Conservation (phyloP, 2,113 vertebrate species). For the Phyllostomus hastatus region DNA sequence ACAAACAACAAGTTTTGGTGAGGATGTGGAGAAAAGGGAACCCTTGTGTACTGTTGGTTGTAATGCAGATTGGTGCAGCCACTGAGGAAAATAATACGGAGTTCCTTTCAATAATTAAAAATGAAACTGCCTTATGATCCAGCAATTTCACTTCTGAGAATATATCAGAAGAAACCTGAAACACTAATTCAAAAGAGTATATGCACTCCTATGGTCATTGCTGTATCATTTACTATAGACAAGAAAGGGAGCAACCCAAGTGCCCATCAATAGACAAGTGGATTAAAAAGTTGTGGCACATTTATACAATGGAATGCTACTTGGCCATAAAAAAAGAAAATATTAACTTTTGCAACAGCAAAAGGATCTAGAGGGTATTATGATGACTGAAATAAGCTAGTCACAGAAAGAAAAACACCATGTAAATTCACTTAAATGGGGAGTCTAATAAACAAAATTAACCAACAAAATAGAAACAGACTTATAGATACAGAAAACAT, state of each 20-base stretch:
- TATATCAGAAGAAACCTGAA: neutral
- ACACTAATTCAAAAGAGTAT: neutral
- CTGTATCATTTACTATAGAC: neutral
- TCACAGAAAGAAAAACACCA: neutral
- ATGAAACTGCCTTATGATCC: neutral
- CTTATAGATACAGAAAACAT: neutral
- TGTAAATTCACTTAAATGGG: neutral
- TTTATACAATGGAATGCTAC: neutral
- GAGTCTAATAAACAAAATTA: neutral
- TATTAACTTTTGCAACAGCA: neutral
- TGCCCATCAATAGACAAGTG: too few species aligned
- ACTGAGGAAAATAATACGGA: neutral
- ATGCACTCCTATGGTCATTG: neutral
- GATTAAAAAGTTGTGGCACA: neutral
- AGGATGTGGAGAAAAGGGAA: neutral
- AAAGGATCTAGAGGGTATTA: neutral
- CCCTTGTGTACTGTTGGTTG: neutral
- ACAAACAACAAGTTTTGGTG: neutral
- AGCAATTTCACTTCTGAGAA: neutral
- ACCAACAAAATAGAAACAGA: neutral
- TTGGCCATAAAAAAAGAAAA: neutral
- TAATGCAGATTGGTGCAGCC: too few species aligned
- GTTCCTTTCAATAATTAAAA: neutral
- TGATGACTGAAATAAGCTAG: neutral
- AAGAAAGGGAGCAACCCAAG: neutral